These are phyloP conservation scores for Montipora foliosa DNA, from an alignment of 64 coral and sea anemone species.

Conservation along the genomic window DNA sequence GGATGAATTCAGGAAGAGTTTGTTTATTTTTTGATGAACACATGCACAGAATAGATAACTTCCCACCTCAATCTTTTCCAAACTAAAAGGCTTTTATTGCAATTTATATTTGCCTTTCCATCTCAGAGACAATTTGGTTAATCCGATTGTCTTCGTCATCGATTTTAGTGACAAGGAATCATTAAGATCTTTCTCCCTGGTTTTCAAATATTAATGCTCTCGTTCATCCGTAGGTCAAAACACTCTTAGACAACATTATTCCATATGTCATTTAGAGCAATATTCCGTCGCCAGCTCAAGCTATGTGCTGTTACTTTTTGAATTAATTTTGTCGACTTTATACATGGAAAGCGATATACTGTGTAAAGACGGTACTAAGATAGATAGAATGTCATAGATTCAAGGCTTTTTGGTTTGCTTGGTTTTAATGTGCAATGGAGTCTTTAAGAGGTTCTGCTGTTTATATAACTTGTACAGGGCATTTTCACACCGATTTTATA, in stretches of 20 bases:
- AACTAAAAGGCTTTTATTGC: not conserved
- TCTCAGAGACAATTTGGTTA: not conserved
- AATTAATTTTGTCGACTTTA: no score
- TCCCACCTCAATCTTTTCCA: not conserved
- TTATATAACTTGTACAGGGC: not conserved
- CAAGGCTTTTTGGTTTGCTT: not conserved
- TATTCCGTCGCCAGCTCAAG: not conserved
- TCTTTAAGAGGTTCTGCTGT: not conserved
- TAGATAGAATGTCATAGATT: not conserved
- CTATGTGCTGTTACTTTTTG: not conserved
- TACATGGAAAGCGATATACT: no score
- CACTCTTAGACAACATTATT: not conserved
- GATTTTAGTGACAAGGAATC: not conserved
- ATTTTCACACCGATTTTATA: not conserved
- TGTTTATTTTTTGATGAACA: not conserved
- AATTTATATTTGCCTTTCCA: not conserved
- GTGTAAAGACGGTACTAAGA: no score
- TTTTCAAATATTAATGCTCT: conserved; percentile 54
- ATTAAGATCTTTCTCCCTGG: not conserved
- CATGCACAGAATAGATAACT: not conserved
- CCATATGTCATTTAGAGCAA: not conserved
- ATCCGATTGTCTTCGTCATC: not conserved
- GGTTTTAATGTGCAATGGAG: not conserved
- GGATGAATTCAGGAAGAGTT: not conserved
- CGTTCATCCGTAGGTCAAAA: conserved; percentile 11